A percentile compares a stretch with the other conserved stretches of the same genome.
These are phyloP conservation scores for Diaprepes abbreviatus DNA, from an alignment of 2,888 invertebrate genomes.

Conservation along the genomic window DNA sequence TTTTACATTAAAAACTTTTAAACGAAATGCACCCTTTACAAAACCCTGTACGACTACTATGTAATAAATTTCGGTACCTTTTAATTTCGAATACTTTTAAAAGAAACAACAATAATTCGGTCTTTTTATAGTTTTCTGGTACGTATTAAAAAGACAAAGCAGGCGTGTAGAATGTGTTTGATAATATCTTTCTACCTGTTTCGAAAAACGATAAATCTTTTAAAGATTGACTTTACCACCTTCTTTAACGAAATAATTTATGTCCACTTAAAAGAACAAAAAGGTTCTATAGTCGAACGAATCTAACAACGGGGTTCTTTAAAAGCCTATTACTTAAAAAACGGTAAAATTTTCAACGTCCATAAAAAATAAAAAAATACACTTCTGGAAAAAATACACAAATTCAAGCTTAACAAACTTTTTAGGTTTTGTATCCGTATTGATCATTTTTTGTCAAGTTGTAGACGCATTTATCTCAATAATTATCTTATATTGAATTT, in stretches of 20 bases:
- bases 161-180: not conserved
- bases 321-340: not conserved
- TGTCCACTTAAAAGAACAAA: conserved; percentile 17
- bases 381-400: no score
- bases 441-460: no score
- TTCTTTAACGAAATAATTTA: conserved; percentile 17
- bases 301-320: not conserved
- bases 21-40: no score
- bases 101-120: not conserved
- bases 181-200: conserved; percentile 13
- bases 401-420: no score
- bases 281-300: not conserved
- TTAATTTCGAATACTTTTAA: no score
- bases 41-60: no score
- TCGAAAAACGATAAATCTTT: conserved; percentile 8
- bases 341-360: not conserved
- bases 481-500: no score
- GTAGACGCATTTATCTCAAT: no score
- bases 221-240: conserved; percentile 15
- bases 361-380: no score
- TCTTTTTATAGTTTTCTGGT: not conserved
- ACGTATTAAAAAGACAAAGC: not conserved
- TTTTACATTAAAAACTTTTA: no score
- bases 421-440: no score
- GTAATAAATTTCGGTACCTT: no score